Percentiles rank a stretch among this genome's conserved stretches.
Evolutionary conservation across 2,797 vertebrate genomes (phyloP).

Genomic region (Lateolabrax maculatus): DNA sequence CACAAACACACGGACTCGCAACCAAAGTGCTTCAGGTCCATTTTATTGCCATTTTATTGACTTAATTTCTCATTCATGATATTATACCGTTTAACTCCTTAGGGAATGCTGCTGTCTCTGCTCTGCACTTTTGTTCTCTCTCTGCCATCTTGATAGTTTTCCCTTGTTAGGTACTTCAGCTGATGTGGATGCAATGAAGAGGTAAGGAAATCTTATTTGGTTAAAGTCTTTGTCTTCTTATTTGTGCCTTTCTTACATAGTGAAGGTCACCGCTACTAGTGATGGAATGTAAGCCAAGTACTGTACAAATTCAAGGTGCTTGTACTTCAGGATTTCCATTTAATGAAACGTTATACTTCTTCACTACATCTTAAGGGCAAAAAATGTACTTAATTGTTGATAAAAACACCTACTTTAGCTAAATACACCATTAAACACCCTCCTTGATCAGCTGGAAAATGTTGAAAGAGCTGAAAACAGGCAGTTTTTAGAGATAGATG

Average conservation of each 20-base stretch:
- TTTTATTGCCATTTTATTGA: constrained; percentile 62
- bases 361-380: too few species aligned
- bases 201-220: constrained; percentile 20
- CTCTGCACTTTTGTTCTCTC: constrained; percentile 23
- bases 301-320: too few species aligned
- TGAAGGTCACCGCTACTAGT: not conserved
- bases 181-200: constrained; percentile 36
- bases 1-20: not conserved
- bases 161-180: constrained; percentile 37
- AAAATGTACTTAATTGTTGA: too few species aligned
- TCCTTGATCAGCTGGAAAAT: too few species aligned
- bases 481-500: too few species aligned
- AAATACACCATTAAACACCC: too few species aligned
- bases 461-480: too few species aligned
- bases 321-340: too few species aligned
- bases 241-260: constrained; percentile 34
- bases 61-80: constrained; percentile 61
- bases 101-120: constrained; percentile 19
- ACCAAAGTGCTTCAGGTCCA: constrained; percentile 20
- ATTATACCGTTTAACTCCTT: constrained; percentile 25
- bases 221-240: constrained; percentile 23
- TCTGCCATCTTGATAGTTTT: constrained; percentile 38
- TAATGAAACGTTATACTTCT: too few species aligned
- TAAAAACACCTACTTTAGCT: too few species aligned
- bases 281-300: too few species aligned